phyloP scores from a whole-genome alignment of 2,797 vertebrate species.

The Lithobates pipiens region DNA sequence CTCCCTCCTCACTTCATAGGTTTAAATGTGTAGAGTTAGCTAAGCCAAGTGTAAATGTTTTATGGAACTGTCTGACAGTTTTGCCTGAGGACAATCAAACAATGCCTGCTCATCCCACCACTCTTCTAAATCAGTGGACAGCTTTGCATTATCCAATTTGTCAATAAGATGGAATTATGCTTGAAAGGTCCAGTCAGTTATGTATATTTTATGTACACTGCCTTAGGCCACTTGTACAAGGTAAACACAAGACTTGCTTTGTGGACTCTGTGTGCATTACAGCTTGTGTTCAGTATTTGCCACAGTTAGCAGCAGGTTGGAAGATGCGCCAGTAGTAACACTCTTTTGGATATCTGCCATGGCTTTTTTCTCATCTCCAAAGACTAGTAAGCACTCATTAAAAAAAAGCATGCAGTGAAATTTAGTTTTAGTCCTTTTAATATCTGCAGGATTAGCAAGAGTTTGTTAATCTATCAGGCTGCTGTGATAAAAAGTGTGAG shows the following conservation, averaged over 20 bases:
- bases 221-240: not conserved
- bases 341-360: not conserved
- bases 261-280: not conserved
- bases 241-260: not conserved
- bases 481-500: slow-evolving; percentile 52
- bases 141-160: not conserved
- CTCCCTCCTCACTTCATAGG: not conserved
- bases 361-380: not conserved
- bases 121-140: not conserved
- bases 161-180: not conserved
- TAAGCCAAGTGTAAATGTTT: not conserved
- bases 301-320: not conserved
- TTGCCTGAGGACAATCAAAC: not conserved
- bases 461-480: slow-evolving; percentile 49
- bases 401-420: slow-evolving; percentile 52
- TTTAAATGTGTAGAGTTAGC: not conserved
- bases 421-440: slow-evolving; percentile 52
- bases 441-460: slow-evolving; percentile 46
- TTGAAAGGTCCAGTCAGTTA: not conserved
- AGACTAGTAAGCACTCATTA: slow-evolving; percentile 17
- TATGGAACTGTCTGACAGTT: not conserved
- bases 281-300: not conserved
- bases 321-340: not conserved
- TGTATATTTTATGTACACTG: not conserved
- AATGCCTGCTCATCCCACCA: not conserved